Conservation (phyloP, 2,113 vertebrate species). For the Potamarius usumacintae region DNA sequence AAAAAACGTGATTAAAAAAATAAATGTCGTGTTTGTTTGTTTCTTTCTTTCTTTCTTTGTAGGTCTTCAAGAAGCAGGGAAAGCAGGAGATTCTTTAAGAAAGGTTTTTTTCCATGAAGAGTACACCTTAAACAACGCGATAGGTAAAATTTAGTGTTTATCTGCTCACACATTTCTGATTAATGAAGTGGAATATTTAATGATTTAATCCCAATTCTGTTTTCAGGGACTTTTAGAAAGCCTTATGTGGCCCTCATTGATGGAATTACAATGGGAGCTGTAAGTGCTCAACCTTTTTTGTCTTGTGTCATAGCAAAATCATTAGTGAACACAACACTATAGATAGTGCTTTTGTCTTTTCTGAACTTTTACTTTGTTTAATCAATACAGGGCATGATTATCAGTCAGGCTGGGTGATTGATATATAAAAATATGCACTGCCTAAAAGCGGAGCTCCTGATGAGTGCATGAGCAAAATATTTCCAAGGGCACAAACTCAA, state of each 20-base stretch:
- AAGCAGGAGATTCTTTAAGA: constrained; percentile 64
- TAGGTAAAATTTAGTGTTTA: constrained; percentile 75
- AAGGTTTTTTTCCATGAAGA: constrained; percentile 86
- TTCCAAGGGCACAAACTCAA: too few relatives aligned
- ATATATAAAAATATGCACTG: too few relatives aligned
- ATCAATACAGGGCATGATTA: too few relatives aligned
- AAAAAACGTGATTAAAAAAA: too few relatives aligned
- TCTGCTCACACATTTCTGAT: background rate
- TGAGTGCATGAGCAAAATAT: too few relatives aligned
- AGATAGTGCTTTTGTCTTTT: background rate
- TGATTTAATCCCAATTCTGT: constrained; percentile 7
- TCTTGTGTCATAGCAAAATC: background rate
- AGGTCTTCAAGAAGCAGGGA: constrained; percentile 80
- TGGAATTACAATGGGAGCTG: constrained; percentile 97
- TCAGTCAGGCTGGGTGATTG: too few relatives aligned
- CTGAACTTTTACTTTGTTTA: too few relatives aligned
- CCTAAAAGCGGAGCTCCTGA: too few relatives aligned
- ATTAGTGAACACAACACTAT: background rate
- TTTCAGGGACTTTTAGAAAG: constrained; percentile 80
- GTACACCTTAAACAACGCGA: constrained; percentile 82
- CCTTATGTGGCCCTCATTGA: constrained; percentile 90
- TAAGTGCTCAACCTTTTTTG: constrained; percentile 72
- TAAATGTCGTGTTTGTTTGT: constrained; percentile 12
- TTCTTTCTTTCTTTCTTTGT: too few relatives aligned
- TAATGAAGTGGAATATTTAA: too few relatives aligned